Base-by-base conservation (phyloP, 1,140 invertebrate genomes). In the Coenobita brevimanus region DNA sequence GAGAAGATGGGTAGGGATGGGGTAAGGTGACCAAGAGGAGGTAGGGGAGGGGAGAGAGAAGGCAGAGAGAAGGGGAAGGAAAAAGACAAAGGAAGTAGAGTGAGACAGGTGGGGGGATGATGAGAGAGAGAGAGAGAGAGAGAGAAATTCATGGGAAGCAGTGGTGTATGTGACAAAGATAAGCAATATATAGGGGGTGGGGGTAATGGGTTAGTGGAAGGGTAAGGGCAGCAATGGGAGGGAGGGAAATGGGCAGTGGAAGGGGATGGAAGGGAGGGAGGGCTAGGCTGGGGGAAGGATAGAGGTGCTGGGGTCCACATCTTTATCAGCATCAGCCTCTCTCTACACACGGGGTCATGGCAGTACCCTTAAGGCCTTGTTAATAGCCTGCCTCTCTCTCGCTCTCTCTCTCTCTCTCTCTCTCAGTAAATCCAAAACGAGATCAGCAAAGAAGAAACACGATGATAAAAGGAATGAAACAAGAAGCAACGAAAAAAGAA, bases 101-200 rank as follows among this genome's bases (percentile, higher is more conserved):
- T 30, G 69, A 73, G 24, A 4, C 17, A 2, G 24, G 75, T 24
- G 54, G 24, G 33, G n/a, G 46, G 46, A 46, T 3, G 27, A 36
- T 8, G 78, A 80, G 50, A 80, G 78, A 60, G 78, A 80, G 50
- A 80, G 78, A 80, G 78, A 62, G 54, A 80, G 78, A 80, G 54
- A 62, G 78, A 80, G 54, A 80, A 57, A 80, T n/a, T 60, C 50
- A 60, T 46, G 62, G 50, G 62, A 36, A 80, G 78, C 33, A 36
- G 62, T 36, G 50, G 43, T 43, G 75, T 43, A 43, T 43, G 75
- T 24, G 75, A 78, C 36, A 78, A 43, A 54, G 75, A 78, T 36
- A 78, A 43, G 50, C 36, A 24, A 24, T 13, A 54, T 33, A 24
- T 21, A 43, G 43, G 75, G 50, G 75, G 41, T 30, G 62, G 27